These are phyloP conservation scores for Oxystoma pomonae DNA, from an alignment of 2,888 invertebrate species.

Conservation along the genomic window DNA sequence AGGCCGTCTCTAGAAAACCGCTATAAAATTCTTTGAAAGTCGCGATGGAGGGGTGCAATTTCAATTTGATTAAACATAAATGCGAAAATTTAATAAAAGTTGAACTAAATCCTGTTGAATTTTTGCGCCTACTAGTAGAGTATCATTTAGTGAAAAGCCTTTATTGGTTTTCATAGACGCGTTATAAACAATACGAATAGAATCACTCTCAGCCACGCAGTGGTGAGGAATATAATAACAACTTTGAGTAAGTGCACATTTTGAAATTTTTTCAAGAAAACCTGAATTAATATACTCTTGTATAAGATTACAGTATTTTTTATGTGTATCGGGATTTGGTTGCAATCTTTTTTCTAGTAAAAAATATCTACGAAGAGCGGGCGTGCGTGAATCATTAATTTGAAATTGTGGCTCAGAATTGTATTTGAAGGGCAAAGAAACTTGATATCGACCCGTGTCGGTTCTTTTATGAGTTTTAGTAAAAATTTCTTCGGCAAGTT, in stretches of 20 bases:
- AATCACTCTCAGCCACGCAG: background rate
- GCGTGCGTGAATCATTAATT: background rate
- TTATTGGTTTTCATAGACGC: background rate
- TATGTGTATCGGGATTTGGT: no score
- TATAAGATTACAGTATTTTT: no score
- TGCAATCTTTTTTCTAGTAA: no score
- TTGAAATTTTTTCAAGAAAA: no score
- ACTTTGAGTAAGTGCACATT: no score
- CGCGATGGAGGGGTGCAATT: background rate
- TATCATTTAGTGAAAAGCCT: background rate
- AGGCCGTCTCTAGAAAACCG: background rate
- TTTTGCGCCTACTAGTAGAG: background rate
- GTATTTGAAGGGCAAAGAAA: background rate
- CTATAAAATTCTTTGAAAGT: background rate
- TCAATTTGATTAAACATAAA: background rate
- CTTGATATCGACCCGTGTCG: background rate
- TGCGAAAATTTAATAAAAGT: background rate
- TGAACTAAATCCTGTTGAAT: background rate
- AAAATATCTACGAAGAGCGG: no score
- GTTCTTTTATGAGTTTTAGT: background rate
- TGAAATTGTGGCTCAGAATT: background rate
- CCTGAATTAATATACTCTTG: no score
- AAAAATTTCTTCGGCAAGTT: background rate
- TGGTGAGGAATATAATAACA: slow-evolving; percentile 1
- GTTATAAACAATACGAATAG: background rate